phyloP scores from a whole-genome alignment of 2,113 vertebrate species.

The Quiscalus mexicanus region DNA sequence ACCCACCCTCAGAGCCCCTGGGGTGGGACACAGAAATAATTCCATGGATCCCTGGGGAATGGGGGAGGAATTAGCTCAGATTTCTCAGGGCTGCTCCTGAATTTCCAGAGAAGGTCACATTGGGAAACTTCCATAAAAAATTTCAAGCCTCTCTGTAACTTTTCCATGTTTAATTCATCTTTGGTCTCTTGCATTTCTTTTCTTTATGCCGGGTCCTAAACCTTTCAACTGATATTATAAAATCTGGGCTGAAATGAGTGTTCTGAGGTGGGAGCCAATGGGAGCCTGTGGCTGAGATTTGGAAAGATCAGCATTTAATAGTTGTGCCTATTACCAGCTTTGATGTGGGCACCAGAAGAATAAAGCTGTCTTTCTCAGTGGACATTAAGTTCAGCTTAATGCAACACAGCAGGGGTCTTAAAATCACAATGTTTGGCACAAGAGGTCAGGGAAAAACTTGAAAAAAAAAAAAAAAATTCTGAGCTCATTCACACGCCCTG shows the following conservation, averaged over 20 bases:
- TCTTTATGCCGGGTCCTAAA: constrained; percentile 65
- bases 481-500: background rate
- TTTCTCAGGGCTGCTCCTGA: constrained; percentile 23
- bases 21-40: background rate
- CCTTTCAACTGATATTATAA: constrained; percentile 58
- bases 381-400: background rate
- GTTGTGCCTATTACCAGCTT: background rate
- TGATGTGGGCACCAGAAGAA: background rate
- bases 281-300: background rate
- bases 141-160: background rate
- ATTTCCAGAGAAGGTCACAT: constrained; percentile 44
- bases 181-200: constrained; percentile 15
- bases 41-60: background rate
- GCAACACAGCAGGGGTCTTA: background rate
- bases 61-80: background rate
- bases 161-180: constrained; percentile 71
- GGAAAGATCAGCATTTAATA: constrained; percentile 32
- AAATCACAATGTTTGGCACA: background rate
- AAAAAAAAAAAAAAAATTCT: background rate
- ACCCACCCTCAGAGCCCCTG: background rate
- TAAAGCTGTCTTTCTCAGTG: background rate
- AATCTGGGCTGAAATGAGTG: constrained; percentile 18
- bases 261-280: constrained; percentile 5
- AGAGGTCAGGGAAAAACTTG: background rate
- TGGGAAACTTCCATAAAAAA: constrained; percentile 51